These are phyloP conservation scores for Pseudochirops cupreus DNA, from an alignment of 2,797 vertebrate species.

Conservation along the genomic window DNA sequence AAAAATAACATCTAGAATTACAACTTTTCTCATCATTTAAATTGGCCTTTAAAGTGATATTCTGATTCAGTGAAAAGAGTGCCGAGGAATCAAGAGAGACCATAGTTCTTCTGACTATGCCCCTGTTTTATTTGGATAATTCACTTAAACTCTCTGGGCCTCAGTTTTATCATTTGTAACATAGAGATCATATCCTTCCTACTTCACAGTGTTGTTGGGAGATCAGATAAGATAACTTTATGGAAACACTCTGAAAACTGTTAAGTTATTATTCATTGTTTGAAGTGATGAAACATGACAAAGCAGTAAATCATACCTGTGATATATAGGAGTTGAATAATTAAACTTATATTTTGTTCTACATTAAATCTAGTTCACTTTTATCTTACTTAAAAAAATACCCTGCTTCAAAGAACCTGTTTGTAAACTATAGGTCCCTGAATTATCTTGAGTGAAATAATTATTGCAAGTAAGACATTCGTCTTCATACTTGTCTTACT, in stretches of 20 bases:
- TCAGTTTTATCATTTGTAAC: background rate
- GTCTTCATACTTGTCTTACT: background rate
- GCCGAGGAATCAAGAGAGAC: background rate
- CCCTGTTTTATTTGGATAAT: background rate
- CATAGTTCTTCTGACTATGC: background rate
- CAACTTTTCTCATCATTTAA: slow-evolving; percentile 39
- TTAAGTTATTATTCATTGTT: background rate
- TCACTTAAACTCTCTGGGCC: background rate
- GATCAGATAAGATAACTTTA: background rate
- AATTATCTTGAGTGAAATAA: background rate
- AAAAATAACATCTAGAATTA: slow-evolving; percentile 8
- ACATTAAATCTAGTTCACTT: background rate
- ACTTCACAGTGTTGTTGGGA: background rate
- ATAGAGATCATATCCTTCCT: background rate
- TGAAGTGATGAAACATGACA: background rate
- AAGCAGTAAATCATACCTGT: background rate
- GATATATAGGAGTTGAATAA: background rate
- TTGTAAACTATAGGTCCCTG: background rate
- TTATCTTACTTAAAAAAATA: background rate
- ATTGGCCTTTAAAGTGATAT: slow-evolving; percentile 38
- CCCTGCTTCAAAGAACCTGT: background rate
- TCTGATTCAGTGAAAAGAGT: background rate
- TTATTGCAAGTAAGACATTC: background rate
- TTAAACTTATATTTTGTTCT: background rate
- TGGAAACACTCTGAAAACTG: background rate